Base-by-base conservation (phyloP, 2,113 vertebrate genomes). In the Xenus cinereus region DNA sequence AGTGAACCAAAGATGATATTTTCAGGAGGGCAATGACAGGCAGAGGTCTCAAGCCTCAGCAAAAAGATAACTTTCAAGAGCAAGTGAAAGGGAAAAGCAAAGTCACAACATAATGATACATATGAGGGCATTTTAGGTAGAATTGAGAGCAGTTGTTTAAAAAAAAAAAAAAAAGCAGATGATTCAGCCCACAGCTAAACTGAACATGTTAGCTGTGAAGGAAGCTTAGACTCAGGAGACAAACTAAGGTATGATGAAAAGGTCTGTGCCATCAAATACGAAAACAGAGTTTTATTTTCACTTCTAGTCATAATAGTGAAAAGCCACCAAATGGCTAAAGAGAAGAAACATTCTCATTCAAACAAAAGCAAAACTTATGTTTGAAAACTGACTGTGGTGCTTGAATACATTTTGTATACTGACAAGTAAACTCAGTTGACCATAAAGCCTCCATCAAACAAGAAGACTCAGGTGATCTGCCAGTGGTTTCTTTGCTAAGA, bases 211-310 rank as follows among this genome's bases (percentile, higher is more conserved):
- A 82, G 68, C 73, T 91, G 77, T 82, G 92, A 91, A 75, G 28
- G 76, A 94, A 78, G 41, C 63, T 80, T 18, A 12, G 63, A 39
- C 71, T 88, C 50, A 1, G 46, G 95, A 91, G 85, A 94, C 32
- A 91, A 91, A 90, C 94, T 93, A 90, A 94, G 51, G 46, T 73
- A 74, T 62, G 85, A 93, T 91, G 77, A 89, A 90, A 95, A 82
- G 50, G 45, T 76, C 84, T 73, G n/a, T 66, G 63, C 50, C 62
- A 93, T 90, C 78, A 66, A 45, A 79, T 82, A 91, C 79, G 39
- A 87, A 93, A 94, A 88, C 24, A 51, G 20, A 72, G 33, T 35
- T 91, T 57, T 76, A 73, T 90, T 90, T 95, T 91, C 63, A 84
- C 14, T 76, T 86, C 43, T 57, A 53, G 62, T 73, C 30, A n/a